These are phyloP conservation scores for Drosophila grimshawi DNA, from an alignment of 1,140 invertebrate genomes.

Conservation along the genomic window DNA sequence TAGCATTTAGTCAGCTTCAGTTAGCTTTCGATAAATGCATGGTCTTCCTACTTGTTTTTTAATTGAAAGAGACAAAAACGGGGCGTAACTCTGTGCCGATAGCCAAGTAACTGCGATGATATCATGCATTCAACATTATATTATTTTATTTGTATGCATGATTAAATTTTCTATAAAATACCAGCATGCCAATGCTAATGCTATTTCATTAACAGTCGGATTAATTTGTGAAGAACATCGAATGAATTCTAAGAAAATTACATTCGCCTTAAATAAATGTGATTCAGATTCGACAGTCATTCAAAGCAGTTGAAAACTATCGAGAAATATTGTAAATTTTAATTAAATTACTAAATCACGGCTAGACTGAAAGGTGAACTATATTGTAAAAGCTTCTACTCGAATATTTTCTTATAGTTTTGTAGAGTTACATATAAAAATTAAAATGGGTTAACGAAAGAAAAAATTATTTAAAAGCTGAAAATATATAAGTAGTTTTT, in stretches of 20 bases:
- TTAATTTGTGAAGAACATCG: background rate
- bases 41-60: constrained; percentile 25
- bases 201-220: constrained; percentile 14
- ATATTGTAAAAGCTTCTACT: too few species aligned
- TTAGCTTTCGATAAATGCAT: background rate
- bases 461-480: too few species aligned
- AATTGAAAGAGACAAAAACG: constrained; percentile 4
- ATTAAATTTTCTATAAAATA: constrained; percentile 31
- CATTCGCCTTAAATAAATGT: background rate
- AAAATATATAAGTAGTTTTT: too few species aligned
- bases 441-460: too few species aligned
- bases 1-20: constrained; percentile 13
- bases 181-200: constrained; percentile 65
- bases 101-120: constrained; percentile 22
- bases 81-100: background rate
- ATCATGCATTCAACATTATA: constrained; percentile 27
- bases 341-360: too few species aligned
- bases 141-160: constrained; percentile 12
- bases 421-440: too few species aligned
- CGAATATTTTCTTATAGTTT: too few species aligned
- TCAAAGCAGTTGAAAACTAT: too few species aligned
- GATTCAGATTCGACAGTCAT: too few species aligned
- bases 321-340: too few species aligned
- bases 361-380: too few species aligned
- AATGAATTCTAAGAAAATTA: background rate